These are phyloP conservation scores for Eristalis intricaria DNA, from an alignment of 2,888 invertebrate species.

Conservation along the genomic window DNA sequence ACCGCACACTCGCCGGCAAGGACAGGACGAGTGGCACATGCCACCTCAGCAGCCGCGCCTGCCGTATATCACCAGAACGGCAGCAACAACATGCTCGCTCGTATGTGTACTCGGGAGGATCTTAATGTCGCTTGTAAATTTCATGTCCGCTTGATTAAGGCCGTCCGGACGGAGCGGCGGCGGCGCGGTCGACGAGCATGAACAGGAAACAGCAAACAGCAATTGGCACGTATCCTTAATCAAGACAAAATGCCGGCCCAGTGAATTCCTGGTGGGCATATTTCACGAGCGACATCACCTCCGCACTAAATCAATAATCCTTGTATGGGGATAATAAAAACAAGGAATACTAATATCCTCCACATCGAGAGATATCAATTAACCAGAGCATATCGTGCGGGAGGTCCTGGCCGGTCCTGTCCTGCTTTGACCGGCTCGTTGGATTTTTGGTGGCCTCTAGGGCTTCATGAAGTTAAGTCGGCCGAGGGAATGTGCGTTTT, in stretches of 20 bases:
- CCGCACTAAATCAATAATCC: constrained; percentile 57
- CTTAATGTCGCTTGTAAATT: constrained; percentile 68
- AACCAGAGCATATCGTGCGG: constrained; percentile 11
- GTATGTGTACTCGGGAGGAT: constrained; percentile 38
- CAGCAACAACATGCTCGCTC: constrained; percentile 10
- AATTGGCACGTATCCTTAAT: constrained; percentile 70
- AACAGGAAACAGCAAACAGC: constrained; percentile 45
- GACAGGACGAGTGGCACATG: not conserved
- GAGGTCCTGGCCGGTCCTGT: not conserved
- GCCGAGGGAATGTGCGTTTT: constrained; percentile 43
- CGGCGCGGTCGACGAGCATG: not conserved
- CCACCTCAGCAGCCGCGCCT: constrained; percentile 17
- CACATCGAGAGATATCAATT: constrained; percentile 63
- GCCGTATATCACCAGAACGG: constrained; percentile 20
- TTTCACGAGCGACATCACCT: constrained; percentile 41
- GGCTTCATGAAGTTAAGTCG: constrained; percentile 50
- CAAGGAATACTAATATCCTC: constrained; percentile 56
- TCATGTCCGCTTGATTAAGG: constrained; percentile 69
- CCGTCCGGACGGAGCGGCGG: constrained; percentile 19
- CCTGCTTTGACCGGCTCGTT: not conserved
- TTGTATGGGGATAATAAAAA: constrained; percentile 44
- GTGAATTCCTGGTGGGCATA: constrained; percentile 36
- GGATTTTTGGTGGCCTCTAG: constrained; percentile 31
- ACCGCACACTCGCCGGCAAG: not conserved
- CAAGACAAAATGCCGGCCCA: constrained; percentile 61